Evolutionary conservation across 2,888 invertebrate species (phyloP).

Genomic region (Eledona agricola): DNA sequence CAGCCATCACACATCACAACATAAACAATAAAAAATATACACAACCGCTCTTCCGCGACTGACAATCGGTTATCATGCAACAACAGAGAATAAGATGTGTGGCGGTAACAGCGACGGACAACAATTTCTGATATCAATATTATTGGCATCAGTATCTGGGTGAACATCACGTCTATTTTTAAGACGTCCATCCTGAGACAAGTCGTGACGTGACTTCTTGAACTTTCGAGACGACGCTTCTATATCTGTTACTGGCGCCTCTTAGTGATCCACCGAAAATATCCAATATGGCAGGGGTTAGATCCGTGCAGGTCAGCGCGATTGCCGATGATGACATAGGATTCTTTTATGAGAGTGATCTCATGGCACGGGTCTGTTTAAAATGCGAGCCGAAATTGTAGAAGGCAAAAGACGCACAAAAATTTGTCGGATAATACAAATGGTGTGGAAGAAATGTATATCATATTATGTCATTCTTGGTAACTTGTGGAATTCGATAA

Average conservation of each 20-base stretch:
- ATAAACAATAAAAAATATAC: no score
- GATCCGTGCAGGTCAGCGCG: conserved; percentile 22
- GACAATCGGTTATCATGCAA: conserved; percentile 3
- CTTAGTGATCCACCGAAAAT: no score
- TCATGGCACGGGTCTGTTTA: conserved; percentile 39
- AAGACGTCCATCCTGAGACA: conserved; percentile 18
- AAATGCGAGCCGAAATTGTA: conserved; percentile 23
- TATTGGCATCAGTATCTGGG: no score
- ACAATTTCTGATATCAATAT: no score
- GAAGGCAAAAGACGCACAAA: conserved; percentile 22
- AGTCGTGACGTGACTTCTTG: conserved; percentile 31
- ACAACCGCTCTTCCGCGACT: conserved; percentile 13
- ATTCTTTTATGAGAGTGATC: conserved; percentile 42
- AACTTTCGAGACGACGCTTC: conserved; percentile 27
- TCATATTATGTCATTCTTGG: conserved; percentile 9
- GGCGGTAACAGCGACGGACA: neutral
- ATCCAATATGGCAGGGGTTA: conserved; percentile 33
- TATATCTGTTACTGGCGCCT: conserved; percentile 16
- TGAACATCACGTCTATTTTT: conserved; percentile 26
- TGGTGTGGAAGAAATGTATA: conserved; percentile 10
- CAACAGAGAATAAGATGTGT: neutral
- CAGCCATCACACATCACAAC: conserved; percentile 10
- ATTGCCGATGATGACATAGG: conserved; percentile 40
- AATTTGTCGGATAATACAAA: no score
- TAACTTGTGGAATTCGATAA: no score